Evolutionary conservation across 1,140 invertebrate genomes (phyloP), one percentile per base, ranked within the genome.

Genomic region (Mylabris phalerata): DNA sequence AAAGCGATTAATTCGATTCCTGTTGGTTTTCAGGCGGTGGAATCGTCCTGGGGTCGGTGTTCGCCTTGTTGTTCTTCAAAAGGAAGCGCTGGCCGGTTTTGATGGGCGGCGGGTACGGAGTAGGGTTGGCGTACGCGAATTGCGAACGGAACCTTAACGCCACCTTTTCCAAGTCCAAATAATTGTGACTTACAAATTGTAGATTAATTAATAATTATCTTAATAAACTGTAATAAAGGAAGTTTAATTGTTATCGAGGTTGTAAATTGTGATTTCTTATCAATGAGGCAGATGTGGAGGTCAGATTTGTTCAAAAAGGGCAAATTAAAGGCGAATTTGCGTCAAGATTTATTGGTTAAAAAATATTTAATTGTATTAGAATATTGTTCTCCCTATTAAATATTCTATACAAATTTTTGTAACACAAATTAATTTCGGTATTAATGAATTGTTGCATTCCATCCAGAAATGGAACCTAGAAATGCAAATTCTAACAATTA

Each of bases 101-200:
- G 66, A 75, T 82, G 27, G 86, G 87, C 24, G 79, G 81, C 60
- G 86, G 87, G 38, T 84, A 89, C 73, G 88, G 87, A 13, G 73
- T 89, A 64, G 88, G 88, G 46, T 78, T 87, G 69, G 87, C 87
- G 55, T 89, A 89, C 77, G 81, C 83, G 54, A 86, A 87, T 72
- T 90, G 88, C 75, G 83, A 89, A 76, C 79, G 80, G 64, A 79
- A 82, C 42, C 66, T 87, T 40, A 85, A 84, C 57, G 66, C 67
- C 11, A 71, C 70, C 9, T 39, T 54, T 38, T 32, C 41, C 2
- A 32, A 32, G 32, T 32, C 32, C 7, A 5, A 32, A 32, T 32
- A 5, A 5, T 32, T 32, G 32, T 4, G 4, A 5, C 32, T 4
- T 32, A 5, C 2, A 32, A 32, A 32, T 32, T 32, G 32, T 32